These are phyloP conservation scores for Calcarius lapponicus DNA, from an alignment of 2,797 vertebrate species.

Conservation along the genomic window DNA sequence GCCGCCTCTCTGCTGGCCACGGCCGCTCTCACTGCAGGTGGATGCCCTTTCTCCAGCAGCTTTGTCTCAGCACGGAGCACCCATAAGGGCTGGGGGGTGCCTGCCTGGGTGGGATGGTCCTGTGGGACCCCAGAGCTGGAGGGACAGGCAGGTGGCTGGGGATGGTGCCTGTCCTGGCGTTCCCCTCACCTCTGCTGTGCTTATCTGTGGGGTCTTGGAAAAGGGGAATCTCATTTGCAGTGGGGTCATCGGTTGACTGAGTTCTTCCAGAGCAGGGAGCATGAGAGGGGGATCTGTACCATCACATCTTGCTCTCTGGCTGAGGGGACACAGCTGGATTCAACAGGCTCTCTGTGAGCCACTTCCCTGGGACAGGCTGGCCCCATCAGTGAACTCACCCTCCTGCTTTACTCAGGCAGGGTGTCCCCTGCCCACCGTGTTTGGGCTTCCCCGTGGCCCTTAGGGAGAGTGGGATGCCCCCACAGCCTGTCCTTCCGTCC, in stretches of 20 bases:
- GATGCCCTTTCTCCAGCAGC: background rate
- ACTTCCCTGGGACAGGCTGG: background rate
- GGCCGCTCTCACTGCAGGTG: background rate
- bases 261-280: background rate
- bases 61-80: background rate
- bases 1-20: background rate
- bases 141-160: background rate
- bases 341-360: background rate
- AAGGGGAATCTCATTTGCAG: background rate
- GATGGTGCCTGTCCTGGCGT: background rate
- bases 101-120: background rate
- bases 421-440: background rate
- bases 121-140: background rate
- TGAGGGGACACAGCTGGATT: background rate
- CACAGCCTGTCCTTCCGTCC: background rate
- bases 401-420: background rate
- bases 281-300: background rate
- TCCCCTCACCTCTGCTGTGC: background rate
- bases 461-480: background rate
- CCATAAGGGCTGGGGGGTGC: background rate
- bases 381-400: rapidly evolving
- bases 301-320: background rate
- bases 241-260: rapidly evolving
- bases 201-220: background rate
- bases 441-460: rapidly evolving